Conservation (phyloP, 2,888 invertebrate species). For the Endotricha flammealis region DNA sequence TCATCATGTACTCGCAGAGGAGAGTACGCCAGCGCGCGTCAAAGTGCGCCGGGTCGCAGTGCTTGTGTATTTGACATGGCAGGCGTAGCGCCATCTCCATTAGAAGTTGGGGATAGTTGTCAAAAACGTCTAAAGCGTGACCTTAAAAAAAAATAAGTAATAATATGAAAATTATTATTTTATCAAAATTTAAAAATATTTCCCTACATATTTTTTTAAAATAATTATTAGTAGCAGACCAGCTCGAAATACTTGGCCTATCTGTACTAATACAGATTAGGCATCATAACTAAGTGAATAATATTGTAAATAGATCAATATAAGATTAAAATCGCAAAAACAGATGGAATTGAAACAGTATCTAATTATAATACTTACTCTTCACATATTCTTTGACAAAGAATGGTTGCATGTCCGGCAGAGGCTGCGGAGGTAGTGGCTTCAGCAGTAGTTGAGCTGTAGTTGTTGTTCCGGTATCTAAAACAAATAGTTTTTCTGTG, state of each 20-base stretch:
- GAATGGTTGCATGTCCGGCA: slow-evolving; percentile 97
- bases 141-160: slow-evolving; percentile 60
- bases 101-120: slow-evolving; percentile 94
- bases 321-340: neutral
- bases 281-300: too few relatives aligned
- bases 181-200: neutral
- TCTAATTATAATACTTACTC: slow-evolving; percentile 67
- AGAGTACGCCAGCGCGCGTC: slow-evolving; percentile 86
- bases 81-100: slow-evolving; percentile 96
- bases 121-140: slow-evolving; percentile 94
- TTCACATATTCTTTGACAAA: slow-evolving; percentile 95
- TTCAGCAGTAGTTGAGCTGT: slow-evolving; percentile 86
- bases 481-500: too few relatives aligned
- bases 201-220: neutral
- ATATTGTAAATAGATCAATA: too few relatives aligned
- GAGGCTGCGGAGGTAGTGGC: slow-evolving; percentile 87
- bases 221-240: too few relatives aligned
- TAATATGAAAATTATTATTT: too few relatives aligned
- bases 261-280: too few relatives aligned
- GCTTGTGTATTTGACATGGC: slow-evolving; percentile 95
- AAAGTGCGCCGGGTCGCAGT: slow-evolving; percentile 80
- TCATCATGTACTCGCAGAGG: slow-evolving; percentile 97
- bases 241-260: too few relatives aligned
- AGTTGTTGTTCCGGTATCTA: slow-evolving; percentile 53
- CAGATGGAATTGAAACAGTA: neutral